These are phyloP conservation scores for Clusia tigrina DNA, from an alignment of 2,888 invertebrate genomes.

Conservation along the genomic window DNA sequence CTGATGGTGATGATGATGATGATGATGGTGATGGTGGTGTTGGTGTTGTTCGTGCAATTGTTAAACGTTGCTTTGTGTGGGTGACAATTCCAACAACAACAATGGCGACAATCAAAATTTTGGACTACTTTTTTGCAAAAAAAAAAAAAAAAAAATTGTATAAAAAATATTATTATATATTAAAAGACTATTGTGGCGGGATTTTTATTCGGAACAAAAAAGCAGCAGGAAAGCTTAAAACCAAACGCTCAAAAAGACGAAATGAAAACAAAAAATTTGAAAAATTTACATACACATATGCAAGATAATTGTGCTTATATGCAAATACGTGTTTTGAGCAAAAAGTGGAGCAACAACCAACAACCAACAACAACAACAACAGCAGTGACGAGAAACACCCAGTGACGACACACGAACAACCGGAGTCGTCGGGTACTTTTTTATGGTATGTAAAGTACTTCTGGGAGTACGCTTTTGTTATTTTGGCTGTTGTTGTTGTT, in stretches of 20 bases:
- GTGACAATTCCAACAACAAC: background rate
- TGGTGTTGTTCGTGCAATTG: background rate
- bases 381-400: background rate
- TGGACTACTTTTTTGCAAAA: background rate
- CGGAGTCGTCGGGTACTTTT: background rate
- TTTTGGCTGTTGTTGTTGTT: background rate
- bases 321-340: background rate
- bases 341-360: background rate
- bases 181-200: too few species aligned
- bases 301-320: conserved; percentile 8
- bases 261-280: background rate
- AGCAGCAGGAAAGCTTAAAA: too few species aligned
- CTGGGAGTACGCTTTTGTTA: background rate
- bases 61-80: background rate
- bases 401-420: background rate
- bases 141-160: background rate
- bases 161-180: too few species aligned
- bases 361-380: background rate
- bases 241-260: too few species aligned
- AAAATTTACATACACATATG: background rate
- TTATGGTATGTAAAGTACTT: conserved; percentile 2
- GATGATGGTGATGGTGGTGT: too few species aligned
- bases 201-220: too few species aligned
- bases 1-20: too few species aligned
- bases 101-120: too few species aligned